Evolutionary conservation across 2,113 vertebrate species (phyloP).

Genomic region (Conger conger): DNA sequence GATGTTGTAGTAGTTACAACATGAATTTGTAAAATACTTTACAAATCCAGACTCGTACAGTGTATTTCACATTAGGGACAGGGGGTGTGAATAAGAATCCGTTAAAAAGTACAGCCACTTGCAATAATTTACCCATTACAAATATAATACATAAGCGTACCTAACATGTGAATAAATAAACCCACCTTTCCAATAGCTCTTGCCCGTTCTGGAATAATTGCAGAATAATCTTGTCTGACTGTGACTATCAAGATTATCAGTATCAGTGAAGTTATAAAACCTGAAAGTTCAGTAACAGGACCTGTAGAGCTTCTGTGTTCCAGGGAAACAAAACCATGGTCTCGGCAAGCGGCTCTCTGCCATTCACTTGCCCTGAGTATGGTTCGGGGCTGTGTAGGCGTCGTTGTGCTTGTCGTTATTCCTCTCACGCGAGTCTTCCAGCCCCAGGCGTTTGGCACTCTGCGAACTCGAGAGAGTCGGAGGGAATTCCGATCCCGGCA

Average conservation of each 20-base stretch:
- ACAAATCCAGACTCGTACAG: too few species aligned
- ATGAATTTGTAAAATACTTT: too few species aligned
- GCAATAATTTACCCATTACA: too few species aligned
- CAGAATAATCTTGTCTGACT: background rate
- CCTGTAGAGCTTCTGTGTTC: background rate
- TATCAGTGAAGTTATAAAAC: background rate
- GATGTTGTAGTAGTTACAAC: too few species aligned
- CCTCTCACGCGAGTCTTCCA: background rate
- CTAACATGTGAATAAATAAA: too few species aligned
- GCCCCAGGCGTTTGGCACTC: background rate
- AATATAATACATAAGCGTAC: too few species aligned
- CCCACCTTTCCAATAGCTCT: background rate
- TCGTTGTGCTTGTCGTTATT: background rate
- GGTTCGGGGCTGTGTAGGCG: background rate
- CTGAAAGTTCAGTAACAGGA: background rate
- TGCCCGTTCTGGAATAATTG: background rate
- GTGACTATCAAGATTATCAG: background rate
- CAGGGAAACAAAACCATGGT: background rate
- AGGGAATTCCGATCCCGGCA: slow-evolving; percentile 8
- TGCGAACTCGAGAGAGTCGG: background rate
- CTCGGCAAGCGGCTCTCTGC: background rate
- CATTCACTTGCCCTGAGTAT: background rate
- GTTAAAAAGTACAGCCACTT: too few species aligned
- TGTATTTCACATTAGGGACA: too few species aligned
- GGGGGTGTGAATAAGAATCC: too few species aligned